Evolutionary conservation across 2,113 vertebrate genomes (phyloP).

Genomic region (Peromyscus californicus): DNA sequence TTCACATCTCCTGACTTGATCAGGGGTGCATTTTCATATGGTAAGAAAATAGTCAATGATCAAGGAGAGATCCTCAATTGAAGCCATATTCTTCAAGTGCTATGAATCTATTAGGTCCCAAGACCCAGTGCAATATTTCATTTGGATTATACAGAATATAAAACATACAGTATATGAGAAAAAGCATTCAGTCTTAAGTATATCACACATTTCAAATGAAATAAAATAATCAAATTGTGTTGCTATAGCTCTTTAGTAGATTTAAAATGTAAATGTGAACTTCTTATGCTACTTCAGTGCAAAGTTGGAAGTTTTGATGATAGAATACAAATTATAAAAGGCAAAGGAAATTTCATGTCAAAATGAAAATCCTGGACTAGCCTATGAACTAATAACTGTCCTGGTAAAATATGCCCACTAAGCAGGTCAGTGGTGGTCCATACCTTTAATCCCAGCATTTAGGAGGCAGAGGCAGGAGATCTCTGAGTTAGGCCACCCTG

Average conservation of each 20-base stretch:
- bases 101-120: slow-evolving; percentile 31
- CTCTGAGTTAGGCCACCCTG: neutral
- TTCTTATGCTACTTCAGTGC: neutral
- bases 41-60: neutral
- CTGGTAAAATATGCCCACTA: neutral
- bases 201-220: slow-evolving; percentile 38
- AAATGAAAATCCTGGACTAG: neutral
- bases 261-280: neutral
- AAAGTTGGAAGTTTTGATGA: neutral
- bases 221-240: neutral
- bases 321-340: neutral
- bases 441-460: neutral
- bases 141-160: neutral
- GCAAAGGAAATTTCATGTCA: neutral
- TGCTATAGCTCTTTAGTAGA: slow-evolving; percentile 17
- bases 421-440: neutral
- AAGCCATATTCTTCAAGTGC: neutral
- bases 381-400: neutral
- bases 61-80: neutral
- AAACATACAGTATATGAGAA: slow-evolving; percentile 25
- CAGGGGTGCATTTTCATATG: neutral
- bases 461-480: neutral
- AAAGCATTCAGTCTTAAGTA: neutral
- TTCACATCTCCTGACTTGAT: slow-evolving; percentile 14
- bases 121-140: neutral